Base-by-base conservation (phyloP, 2,797 vertebrate species). In the Enteromius viviparus region DNA sequence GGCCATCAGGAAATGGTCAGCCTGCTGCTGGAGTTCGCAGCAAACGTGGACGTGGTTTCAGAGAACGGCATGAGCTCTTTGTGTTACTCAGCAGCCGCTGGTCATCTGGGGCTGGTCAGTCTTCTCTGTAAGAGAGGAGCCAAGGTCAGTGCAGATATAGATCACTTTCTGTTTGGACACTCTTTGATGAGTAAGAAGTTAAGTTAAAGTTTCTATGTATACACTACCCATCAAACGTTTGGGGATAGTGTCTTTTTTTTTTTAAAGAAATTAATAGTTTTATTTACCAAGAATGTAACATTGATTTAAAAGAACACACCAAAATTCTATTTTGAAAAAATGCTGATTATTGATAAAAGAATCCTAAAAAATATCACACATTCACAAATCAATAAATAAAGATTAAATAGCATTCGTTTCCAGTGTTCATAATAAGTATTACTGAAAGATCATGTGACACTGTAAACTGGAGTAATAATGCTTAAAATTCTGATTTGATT, bases 1-100 rank as follows among this genome's bases (percentile, higher is more conserved):
- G 98, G 98, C 4, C 98, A 99, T 7, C 96, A 96, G 90, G 98
- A 99, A 89, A 95, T 99, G 76, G 95, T 96, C 69, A 92, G 94
- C 55, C 93, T 99, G 70, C 88, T 99, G 65, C 92, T 99, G 0
- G 98, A 99, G 88, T 97, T 96, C 10, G 97, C 97, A 0, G 97
- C 97, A 83, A 95, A 92, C 40, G 75, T 98, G 42, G 97, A 99
- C 5, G 96, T 97, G 34, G 85, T 94, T 45, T 97, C 98, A 0
- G 98, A 99, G 85, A 97, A 93, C 0, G 96, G 97, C 74, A 98
- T 98, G 96, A 97, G 93, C 1, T 95, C 98, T 0, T 94, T 99
- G 0, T 97, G 96, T 89, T 97, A 96, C 0, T 96, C 98, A 0
- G 96, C 98, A 0, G 97, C 98, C 32, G 96, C 97, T 0, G 98